Evolutionary conservation across 92 coral and sea anemone species (phyloP).

Genomic region (Pocillopora meandrina): DNA sequence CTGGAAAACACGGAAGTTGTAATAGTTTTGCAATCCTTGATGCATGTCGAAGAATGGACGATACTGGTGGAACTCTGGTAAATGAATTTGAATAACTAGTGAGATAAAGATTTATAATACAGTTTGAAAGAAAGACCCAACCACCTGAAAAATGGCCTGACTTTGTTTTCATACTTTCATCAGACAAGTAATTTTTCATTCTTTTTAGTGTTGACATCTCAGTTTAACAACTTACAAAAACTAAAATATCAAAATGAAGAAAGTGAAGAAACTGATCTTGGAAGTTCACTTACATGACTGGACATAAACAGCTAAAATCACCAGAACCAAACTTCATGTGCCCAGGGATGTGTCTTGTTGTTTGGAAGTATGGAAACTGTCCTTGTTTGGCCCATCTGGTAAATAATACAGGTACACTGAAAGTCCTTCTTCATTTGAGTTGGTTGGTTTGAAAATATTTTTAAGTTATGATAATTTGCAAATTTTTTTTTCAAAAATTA

Average conservation of each 20-base stretch:
- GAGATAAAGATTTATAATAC: background rate
- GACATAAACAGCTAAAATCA: constrained; percentile 45
- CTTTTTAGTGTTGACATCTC: too few species aligned
- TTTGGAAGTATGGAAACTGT: constrained; percentile 73
- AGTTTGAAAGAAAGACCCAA: background rate
- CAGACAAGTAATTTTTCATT: too few species aligned
- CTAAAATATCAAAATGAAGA: background rate
- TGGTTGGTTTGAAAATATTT: too few species aligned
- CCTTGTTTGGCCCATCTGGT: constrained; percentile 91
- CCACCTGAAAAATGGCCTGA: too few species aligned
- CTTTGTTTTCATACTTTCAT: too few species aligned
- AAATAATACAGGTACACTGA: background rate
- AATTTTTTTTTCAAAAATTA: background rate
- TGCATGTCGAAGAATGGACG: background rate
- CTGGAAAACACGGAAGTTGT: constrained; percentile 56
- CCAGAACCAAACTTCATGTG: constrained; percentile 79
- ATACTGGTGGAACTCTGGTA: constrained; percentile 7
- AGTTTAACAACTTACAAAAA: too few species aligned
- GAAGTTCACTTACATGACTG: constrained; percentile 20
- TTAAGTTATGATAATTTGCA: background rate
- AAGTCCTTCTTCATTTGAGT: too few species aligned
- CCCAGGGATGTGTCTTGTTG: constrained; percentile 71
- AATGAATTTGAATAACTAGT: background rate
- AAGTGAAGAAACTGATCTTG: background rate
- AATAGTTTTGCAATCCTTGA: constrained; percentile 37